phyloP scores from a whole-genome alignment of 2,797 vertebrate genomes.

The Scleropages formosus region DNA sequence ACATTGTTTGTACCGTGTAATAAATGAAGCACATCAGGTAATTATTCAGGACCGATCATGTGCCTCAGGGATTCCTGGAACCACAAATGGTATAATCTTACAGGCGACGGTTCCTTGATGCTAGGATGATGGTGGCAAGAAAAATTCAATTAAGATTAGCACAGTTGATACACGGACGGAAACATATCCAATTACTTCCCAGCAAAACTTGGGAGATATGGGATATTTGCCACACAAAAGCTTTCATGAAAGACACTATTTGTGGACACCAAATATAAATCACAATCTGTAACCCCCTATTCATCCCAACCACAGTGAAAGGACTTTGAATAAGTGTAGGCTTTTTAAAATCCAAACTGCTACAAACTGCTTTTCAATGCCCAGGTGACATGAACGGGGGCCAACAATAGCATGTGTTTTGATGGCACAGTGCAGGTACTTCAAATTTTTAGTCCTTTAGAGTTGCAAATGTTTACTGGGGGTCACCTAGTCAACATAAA shows the following conservation, averaged over 20 bases:
- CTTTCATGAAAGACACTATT: background rate
- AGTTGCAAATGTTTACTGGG: background rate
- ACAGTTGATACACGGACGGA: slow-evolving; percentile 1
- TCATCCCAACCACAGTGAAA: slow-evolving; percentile 34
- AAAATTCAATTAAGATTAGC: slow-evolving; percentile 23
- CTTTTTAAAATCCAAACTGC: slow-evolving; percentile 4
- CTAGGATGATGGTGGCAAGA: slow-evolving; percentile 15
- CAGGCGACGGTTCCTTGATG: background rate
- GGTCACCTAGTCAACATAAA: background rate
- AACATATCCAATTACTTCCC: background rate
- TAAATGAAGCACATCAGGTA: background rate
- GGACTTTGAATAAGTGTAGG: background rate
- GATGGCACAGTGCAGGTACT: background rate
- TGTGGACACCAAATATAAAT: slow-evolving; percentile 5
- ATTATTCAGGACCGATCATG: background rate
- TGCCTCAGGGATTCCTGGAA: background rate
- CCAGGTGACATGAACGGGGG: background rate
- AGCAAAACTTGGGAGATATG: background rate
- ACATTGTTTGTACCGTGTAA: background rate
- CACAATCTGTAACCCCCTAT: slow-evolving; percentile 37
- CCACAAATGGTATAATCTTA: background rate
- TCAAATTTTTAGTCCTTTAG: background rate
- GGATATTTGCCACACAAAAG: slow-evolving; percentile 19
- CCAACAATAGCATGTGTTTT: background rate
- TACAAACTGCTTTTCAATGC: slow-evolving; percentile 2